Percentiles rank a stretch among this genome's conserved stretches.
phyloP scores from a whole-genome alignment of 2,888 invertebrate genomes.

The Dioctria linearis region DNA sequence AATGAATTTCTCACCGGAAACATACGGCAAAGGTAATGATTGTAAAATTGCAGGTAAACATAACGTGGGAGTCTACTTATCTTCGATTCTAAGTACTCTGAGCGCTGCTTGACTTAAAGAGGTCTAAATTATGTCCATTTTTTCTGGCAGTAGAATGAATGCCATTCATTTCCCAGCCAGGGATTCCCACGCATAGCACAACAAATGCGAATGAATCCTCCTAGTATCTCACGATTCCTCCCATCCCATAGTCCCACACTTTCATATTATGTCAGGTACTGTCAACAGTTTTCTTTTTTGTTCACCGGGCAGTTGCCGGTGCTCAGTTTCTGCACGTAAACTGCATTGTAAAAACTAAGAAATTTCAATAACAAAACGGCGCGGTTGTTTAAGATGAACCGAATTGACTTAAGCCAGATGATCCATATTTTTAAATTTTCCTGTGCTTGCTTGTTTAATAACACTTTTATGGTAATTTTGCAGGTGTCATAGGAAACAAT shows the following conservation, averaged over 20 bases:
- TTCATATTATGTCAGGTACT: slow-evolving; percentile 5
- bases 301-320: not conserved
- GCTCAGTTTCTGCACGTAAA: not conserved
- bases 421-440: not conserved
- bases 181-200: slow-evolving; percentile 13
- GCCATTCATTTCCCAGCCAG: not conserved
- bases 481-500: not conserved
- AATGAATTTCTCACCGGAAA: too few species aligned
- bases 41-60: slow-evolving; percentile 28
- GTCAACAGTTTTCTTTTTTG: slow-evolving; percentile 15
- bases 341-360: not conserved
- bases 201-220: slow-evolving; percentile 7
- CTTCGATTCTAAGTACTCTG: not conserved
- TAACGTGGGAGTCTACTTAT: not conserved
- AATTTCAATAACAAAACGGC: slow-evolving; percentile 21
- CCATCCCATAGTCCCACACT: not conserved
- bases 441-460: not conserved
- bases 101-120: not conserved
- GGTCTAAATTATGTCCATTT: slow-evolving; percentile 37
- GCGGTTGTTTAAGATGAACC: slow-evolving; percentile 8
- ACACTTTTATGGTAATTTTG: slow-evolving; percentile 10
- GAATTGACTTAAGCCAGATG: not conserved
- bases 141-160: not conserved
- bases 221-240: not conserved
- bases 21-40: not conserved